Percentiles rank a stretch among this genome's conserved stretches.
Evolutionary conservation across 2,888 invertebrate species (phyloP).

Genomic region (Microplitis manilae): DNA sequence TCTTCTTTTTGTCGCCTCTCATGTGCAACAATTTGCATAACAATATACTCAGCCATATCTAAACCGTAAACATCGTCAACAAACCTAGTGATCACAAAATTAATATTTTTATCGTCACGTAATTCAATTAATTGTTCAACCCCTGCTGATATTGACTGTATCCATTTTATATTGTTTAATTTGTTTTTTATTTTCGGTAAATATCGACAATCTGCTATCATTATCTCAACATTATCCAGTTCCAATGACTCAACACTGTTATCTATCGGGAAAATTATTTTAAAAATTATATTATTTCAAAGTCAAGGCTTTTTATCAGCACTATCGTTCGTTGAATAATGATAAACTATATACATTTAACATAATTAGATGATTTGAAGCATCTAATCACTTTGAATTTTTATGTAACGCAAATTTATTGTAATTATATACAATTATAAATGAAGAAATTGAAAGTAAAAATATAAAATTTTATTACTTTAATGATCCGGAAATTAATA

Average conservation of each 20-base stretch:
- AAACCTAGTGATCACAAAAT: slow-evolving; percentile 69
- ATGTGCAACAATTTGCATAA: slow-evolving; percentile 72
- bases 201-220: slow-evolving; percentile 70
- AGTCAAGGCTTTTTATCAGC: neutral
- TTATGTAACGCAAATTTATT: neutral
- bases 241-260: slow-evolving; percentile 47
- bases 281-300: neutral
- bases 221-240: slow-evolving; percentile 66
- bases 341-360: neutral
- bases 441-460: too few relatives aligned
- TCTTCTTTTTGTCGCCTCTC: slow-evolving; percentile 71
- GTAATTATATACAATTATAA: too few relatives aligned
- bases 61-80: slow-evolving; percentile 71
- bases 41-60: slow-evolving; percentile 73
- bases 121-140: slow-evolving; percentile 65
- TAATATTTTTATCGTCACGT: slow-evolving; percentile 54
- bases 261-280: slow-evolving; percentile 42
- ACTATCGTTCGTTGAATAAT: neutral
- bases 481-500: too few relatives aligned
- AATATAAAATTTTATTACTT: too few relatives aligned
- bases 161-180: slow-evolving; percentile 70
- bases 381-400: neutral
- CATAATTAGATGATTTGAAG: neutral
- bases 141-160: slow-evolving; percentile 73
- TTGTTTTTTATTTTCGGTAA: slow-evolving; percentile 67